phyloP scores from a whole-genome alignment of 2,113 vertebrate species.

The Pterophyllum scalare region DNA sequence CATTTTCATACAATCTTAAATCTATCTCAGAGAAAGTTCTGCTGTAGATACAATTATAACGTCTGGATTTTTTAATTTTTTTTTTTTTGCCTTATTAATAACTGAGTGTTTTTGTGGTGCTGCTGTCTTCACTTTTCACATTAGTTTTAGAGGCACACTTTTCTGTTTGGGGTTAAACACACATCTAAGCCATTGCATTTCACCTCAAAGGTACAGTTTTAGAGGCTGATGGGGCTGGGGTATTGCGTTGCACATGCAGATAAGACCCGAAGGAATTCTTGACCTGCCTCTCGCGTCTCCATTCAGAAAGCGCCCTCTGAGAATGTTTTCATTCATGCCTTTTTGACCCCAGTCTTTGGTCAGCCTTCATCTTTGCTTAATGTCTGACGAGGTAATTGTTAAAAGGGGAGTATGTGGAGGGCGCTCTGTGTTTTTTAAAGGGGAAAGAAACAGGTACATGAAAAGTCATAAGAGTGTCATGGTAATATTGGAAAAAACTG shows the following conservation, averaged over 20 bases:
- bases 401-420: neutral
- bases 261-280: conserved; percentile 31
- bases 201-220: neutral
- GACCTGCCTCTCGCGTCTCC: conserved; percentile 13
- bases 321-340: conserved; percentile 33
- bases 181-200: neutral
- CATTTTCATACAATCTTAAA: neutral
- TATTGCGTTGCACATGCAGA: conserved; percentile 42
- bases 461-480: neutral
- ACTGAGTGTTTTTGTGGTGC: neutral
- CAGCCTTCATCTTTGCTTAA: conserved; percentile 26
- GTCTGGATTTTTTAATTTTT: neutral
- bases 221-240: neutral
- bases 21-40: neutral
- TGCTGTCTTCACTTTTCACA: neutral
- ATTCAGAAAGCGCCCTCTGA: conserved; percentile 25
- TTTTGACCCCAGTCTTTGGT: conserved; percentile 21
- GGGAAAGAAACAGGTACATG: neutral
- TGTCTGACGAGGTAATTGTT: conserved; percentile 1
- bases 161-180: neutral
- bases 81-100: neutral
- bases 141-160: neutral
- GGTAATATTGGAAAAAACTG: neutral
- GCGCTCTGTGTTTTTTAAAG: neutral
- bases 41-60: neutral